phyloP scores from a whole-genome alignment of 2,113 vertebrate species.

The Sus scrofa region DNA sequence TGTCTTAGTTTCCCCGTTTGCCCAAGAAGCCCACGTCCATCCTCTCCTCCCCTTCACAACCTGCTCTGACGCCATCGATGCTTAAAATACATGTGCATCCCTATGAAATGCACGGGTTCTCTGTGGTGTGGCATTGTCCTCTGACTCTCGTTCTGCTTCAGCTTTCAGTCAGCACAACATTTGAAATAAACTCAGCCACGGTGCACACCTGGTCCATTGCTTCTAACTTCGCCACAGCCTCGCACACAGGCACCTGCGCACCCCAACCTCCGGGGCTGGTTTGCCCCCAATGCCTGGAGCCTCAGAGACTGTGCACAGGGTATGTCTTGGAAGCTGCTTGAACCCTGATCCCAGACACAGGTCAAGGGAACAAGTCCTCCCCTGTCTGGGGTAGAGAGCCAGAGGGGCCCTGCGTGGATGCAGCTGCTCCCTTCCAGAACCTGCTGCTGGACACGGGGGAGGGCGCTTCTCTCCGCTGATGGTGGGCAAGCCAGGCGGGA shows the following conservation, averaged over 20 bases:
- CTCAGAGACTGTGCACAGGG: rapidly evolving
- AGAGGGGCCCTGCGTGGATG: rapidly evolving
- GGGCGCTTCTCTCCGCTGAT: no score
- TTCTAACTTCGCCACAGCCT: neutral
- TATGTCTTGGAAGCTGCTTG: neutral
- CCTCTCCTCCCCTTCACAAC: no score
- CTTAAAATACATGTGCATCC: neutral
- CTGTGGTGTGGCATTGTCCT: rapidly evolving
- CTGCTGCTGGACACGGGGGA: rapidly evolving
- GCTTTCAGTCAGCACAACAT: neutral
- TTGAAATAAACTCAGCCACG: no score
- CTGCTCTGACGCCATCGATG: neutral
- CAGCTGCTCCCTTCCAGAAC: no score
- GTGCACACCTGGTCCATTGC: rapidly evolving
- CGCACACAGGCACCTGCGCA: neutral
- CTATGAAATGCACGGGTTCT: neutral
- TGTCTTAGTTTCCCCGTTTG: neutral
- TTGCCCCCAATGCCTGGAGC: rapidly evolving
- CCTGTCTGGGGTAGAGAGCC: rapidly evolving
- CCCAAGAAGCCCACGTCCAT: neutral
- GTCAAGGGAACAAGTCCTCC: rapidly evolving
- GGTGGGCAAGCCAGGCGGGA: neutral
- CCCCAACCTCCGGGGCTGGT: rapidly evolving
- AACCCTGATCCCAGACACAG: rapidly evolving
- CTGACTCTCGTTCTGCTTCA: no score